These are phyloP conservation scores for Daboia siamensis DNA, from an alignment of 2,113 vertebrate genomes.

Conservation along the genomic window DNA sequence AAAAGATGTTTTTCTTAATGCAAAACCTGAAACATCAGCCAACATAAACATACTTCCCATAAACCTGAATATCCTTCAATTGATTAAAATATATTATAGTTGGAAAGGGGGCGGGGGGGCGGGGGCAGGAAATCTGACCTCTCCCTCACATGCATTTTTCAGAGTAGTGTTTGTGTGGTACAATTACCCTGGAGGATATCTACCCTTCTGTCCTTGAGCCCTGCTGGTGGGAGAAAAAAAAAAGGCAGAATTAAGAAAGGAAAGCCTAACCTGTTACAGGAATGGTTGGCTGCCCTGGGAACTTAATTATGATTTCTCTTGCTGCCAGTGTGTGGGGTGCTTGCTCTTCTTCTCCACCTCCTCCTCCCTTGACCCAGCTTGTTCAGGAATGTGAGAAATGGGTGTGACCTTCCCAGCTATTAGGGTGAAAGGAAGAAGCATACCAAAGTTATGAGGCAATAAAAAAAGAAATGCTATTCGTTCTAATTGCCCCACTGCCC, in stretches of 20 bases:
- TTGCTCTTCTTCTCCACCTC: slow-evolving; percentile 60
- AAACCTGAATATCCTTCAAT: neutral
- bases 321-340: slow-evolving; percentile 50
- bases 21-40: slow-evolving; percentile 11
- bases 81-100: slow-evolving; percentile 26
- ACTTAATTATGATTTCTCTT: slow-evolving; percentile 68
- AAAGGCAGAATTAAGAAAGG: slow-evolving; percentile 41
- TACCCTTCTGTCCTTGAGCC: neutral
- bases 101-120: neutral
- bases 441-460: slow-evolving; percentile 68
- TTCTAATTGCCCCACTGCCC: slow-evolving; percentile 65
- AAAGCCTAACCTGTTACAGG: slow-evolving; percentile 58
- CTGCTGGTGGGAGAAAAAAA: neutral
- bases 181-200: slow-evolving; percentile 2
- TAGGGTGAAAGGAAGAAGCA: slow-evolving; percentile 73
- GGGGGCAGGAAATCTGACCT: slow-evolving; percentile 8
- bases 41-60: slow-evolving; percentile 12
- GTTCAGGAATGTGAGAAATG: slow-evolving; percentile 66
- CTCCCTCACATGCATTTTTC: slow-evolving; percentile 1
- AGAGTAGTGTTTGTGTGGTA: slow-evolving; percentile 1
- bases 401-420: slow-evolving; percentile 71
- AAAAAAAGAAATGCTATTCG: slow-evolving; percentile 40
- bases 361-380: slow-evolving; percentile 71
- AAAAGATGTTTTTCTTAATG: neutral
- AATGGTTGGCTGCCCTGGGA: slow-evolving; percentile 49